Base-by-base conservation (phyloP, 2,797 vertebrate species). In the Lutjanus campechanus region DNA sequence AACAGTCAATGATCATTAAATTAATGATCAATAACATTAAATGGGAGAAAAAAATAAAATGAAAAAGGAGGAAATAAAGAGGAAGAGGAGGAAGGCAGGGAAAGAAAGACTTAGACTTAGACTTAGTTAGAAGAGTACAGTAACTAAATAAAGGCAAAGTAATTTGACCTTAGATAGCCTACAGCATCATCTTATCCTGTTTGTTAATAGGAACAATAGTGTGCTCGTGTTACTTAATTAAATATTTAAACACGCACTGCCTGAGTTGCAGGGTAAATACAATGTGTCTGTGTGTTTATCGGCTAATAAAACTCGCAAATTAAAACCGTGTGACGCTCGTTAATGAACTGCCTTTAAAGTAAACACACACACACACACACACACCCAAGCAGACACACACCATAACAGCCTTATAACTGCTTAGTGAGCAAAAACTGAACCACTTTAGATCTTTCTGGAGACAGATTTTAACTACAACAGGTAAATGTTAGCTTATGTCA, bases 271-370 rank as follows among this genome's bases (percentile, higher is more conserved):
- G 43, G 55, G 55, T 47, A 65, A 81, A 65, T 80, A 43, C 58
- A 63, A 82, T n/a, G 74, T 77, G 72, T 69, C 29, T 73, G 73
- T 44, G 73, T 73, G 85, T 84, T 80, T 79, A 88, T 77, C 70
- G 15, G 73, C 60, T 65, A 49, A 76, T 90, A 87, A 90, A 90
- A 80, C n/a, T 66, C 16, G 13, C 56, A 79, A 86, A 88, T 86
- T 69, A 73, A 83, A 86, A 79, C 74, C 56, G 36, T 59, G 59
- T 73, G 84, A 82, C 13, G 43, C 69, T 56, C 29, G 63, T 70
- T 76, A 82, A 87, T 82, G 47, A 81, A 77, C 74, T 86, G 67
- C 63, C 73, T 56, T 70, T 51, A 75, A 62, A 83, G 36, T 60
- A 7, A 17, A 62, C 25, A 69, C 41, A 62, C 46, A 70, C 36